Conservation (phyloP, 2,888 invertebrate genomes). For the Neria commutata region DNA sequence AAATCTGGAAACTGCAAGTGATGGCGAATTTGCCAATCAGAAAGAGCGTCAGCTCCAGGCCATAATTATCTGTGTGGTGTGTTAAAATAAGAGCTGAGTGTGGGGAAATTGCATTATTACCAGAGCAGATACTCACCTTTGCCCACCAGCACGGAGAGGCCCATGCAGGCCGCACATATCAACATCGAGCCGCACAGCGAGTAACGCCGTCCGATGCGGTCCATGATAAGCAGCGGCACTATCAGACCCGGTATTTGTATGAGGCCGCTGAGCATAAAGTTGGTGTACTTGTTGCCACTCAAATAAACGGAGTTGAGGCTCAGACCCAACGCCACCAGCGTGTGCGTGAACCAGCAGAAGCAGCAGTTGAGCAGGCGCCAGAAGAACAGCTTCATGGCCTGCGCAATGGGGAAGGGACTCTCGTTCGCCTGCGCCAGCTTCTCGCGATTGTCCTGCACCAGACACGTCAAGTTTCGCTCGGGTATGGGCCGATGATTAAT, state of each 20-base stretch:
- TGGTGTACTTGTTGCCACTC: slow-evolving; percentile 75
- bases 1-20: slow-evolving; percentile 70
- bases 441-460: slow-evolving; percentile 40
- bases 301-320: slow-evolving; percentile 78
- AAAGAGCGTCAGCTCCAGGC: slow-evolving; percentile 66
- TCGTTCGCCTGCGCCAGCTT: slow-evolving; percentile 44
- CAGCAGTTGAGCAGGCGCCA: slow-evolving; percentile 67
- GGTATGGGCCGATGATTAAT: slow-evolving; percentile 63
- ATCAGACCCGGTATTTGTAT: slow-evolving; percentile 78
- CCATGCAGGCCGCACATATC: slow-evolving; percentile 65
- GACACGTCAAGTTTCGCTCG: slow-evolving; percentile 39
- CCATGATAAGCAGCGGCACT: slow-evolving; percentile 68
- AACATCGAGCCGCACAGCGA: slow-evolving; percentile 70
- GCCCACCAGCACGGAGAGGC: slow-evolving; percentile 46
- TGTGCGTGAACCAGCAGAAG: slow-evolving; percentile 79
- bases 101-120: not conserved
- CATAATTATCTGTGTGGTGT: slow-evolving; percentile 46
- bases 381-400: slow-evolving; percentile 41
- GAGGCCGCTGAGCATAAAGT: slow-evolving; percentile 67
- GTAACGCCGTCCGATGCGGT: slow-evolving; percentile 69
- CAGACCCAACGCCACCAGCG: slow-evolving; percentile 80
- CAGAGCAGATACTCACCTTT: slow-evolving; percentile 35
- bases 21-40: slow-evolving; percentile 71
- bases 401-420: slow-evolving; percentile 45
- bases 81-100: not conserved